Evolutionary conservation across 2,797 vertebrate genomes (phyloP), one percentile per base, ranked within the genome.

Genomic region (Hydrophis major): DNA sequence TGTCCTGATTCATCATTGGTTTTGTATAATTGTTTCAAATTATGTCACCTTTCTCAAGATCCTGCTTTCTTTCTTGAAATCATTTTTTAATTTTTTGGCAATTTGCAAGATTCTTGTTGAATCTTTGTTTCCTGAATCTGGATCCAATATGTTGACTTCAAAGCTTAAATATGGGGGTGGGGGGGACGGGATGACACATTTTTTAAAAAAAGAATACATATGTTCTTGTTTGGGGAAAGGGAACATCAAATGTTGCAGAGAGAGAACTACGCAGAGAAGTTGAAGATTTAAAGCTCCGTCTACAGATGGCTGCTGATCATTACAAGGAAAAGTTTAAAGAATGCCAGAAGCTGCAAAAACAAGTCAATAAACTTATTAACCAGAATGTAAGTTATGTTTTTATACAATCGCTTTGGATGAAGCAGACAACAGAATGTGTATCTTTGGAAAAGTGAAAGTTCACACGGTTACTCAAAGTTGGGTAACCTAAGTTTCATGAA

Each of bases 291-390:
- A 99, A 99, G 97, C 98, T 99, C 94, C 98, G 99, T 87, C 98
- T 99, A 93, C 99, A 99, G 95, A 99, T 99, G 99, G 99, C 99
- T 93, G 99, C 99, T 89, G 99, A 99, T 94, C 99, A 99, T 98
- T 99, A 99, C 97, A 99, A 99, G 96, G 99, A 99, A 96, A 99
- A 99, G 95, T 99, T 99, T 96, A 99, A 99, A 97, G 99, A 99
- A 95, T 99, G 99, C 94, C 99, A 99, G 96, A 98, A 98, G 94
- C 98, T 99, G 95, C 99, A 99, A 95, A 99, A 99, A 96, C 99
- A 99, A 98, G 98, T 99, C 95, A 97, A 98, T 87, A 99, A 98
- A 95, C 98, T 99, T 94, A 98, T 98, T 87, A 99, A 99, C 63
- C 98, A 99, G 94, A 98, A 98, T 97, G 99, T 99, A 97, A 96